Percentiles rank a stretch among this genome's conserved stretches.
Evolutionary conservation across 2,797 vertebrate genomes (phyloP).

Genomic region (Monodelphis domestica): DNA sequence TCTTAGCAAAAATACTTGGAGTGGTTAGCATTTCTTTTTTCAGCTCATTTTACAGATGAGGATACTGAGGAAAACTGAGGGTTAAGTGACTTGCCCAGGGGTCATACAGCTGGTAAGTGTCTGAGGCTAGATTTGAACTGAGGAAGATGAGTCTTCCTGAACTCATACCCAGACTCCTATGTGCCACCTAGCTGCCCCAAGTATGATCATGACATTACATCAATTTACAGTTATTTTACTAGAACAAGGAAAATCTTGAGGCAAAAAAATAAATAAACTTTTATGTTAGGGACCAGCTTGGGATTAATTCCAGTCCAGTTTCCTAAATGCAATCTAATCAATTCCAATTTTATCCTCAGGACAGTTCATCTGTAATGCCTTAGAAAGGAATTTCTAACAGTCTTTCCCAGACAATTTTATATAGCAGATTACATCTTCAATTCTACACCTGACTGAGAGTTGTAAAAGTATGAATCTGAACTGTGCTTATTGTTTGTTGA

Average conservation of each 20-base stretch:
- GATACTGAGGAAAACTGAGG: no score
- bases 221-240: not conserved
- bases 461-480: not conserved
- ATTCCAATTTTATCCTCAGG: not conserved
- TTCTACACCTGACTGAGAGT: not conserved
- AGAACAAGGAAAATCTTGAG: not conserved
- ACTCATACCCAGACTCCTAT: no score
- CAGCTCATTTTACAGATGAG: no score
- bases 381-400: not conserved
- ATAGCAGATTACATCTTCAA: not conserved
- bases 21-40: no score
- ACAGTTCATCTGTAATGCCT: not conserved
- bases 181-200: no score
- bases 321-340: not conserved
- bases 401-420: not conserved
- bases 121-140: no score
- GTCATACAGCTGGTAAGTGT: no score
- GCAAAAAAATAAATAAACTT: not conserved
- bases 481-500: not conserved
- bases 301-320: not conserved
- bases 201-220: not conserved
- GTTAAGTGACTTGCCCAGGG: no score
- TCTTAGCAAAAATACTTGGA: no score
- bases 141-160: no score
- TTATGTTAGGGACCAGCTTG: not conserved